Conservation (phyloP, 2,888 invertebrate genomes). For the Graphium colonna region DNA sequence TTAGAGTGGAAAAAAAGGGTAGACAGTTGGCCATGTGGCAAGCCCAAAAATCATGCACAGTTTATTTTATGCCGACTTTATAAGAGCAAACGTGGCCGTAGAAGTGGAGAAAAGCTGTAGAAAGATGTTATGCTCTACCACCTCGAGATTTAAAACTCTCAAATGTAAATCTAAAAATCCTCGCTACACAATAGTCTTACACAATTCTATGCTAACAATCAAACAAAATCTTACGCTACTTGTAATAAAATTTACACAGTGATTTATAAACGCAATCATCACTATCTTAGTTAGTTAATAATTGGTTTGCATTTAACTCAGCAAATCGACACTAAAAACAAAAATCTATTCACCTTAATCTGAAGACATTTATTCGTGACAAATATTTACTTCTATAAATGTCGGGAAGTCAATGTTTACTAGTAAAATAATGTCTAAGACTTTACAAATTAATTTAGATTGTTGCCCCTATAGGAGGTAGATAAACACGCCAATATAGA, state of each 20-base stretch:
- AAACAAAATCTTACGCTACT: neutral
- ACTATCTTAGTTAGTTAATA: conserved; percentile 3
- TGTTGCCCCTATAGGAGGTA: conserved; percentile 49
- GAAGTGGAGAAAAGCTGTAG: too few relatives aligned
- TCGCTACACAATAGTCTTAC: neutral
- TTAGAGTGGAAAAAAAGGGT: too few relatives aligned
- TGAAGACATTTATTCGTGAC: conserved; percentile 46
- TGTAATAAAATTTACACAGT: neutral
- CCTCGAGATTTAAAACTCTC: neutral
- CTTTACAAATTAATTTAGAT: conserved; percentile 69
- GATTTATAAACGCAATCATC: neutral
- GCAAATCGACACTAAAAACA: conserved; percentile 26
- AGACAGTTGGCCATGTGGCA: too few relatives aligned
- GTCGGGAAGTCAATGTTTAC: conserved; percentile 51
- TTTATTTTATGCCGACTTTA: too few relatives aligned
- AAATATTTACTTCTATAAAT: conserved; percentile 67
- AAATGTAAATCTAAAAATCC: neutral
- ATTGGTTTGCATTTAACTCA: conserved; percentile 16
- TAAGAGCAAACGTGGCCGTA: too few relatives aligned
- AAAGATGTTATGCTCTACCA: too few relatives aligned
- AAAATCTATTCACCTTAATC: conserved; percentile 38
- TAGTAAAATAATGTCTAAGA: conserved; percentile 66
- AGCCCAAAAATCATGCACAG: too few relatives aligned
- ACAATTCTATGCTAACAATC: neutral
- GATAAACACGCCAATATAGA: conserved; percentile 52